Evolutionary conservation across 2,797 vertebrate species (phyloP).

Genomic region (Sphaeramia orbicularis): DNA sequence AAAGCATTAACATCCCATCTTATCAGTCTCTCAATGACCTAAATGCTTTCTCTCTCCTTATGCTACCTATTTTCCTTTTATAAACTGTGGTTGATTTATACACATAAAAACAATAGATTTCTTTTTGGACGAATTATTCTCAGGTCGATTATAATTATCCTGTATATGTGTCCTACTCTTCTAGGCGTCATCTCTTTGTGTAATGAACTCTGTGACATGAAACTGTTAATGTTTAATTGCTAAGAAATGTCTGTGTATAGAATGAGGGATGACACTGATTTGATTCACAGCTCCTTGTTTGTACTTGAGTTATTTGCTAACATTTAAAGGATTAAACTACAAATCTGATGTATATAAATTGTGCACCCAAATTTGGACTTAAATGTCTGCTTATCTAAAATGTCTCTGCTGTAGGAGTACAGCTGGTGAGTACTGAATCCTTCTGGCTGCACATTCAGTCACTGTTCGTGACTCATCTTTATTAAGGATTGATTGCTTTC

Average conservation of each 20-base stretch:
- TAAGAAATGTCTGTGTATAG: too few species aligned
- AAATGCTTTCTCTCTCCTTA: background rate
- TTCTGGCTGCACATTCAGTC: slow-evolving; percentile 23
- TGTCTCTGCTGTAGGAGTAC: slow-evolving; percentile 19
- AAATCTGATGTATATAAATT: slow-evolving; percentile 18
- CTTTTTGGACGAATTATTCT: slow-evolving; percentile 69
- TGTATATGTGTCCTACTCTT: too few species aligned
- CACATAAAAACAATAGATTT: slow-evolving; percentile 70
- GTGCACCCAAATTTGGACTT: slow-evolving; percentile 17
- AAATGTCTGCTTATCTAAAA: slow-evolving; percentile 26
- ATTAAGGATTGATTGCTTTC: slow-evolving; percentile 8
- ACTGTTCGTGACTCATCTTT: slow-evolving; percentile 36
- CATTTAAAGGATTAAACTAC: slow-evolving; percentile 1
- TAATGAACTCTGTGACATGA: too few species aligned
- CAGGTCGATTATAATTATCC: slow-evolving; percentile 56
- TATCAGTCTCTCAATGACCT: background rate
- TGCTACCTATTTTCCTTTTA: background rate
- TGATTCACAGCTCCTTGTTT: too few species aligned
- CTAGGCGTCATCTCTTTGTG: background rate
- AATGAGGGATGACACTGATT: too few species aligned
- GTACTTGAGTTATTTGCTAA: too few species aligned
- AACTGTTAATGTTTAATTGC: too few species aligned
- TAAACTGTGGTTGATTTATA: slow-evolving; percentile 70
- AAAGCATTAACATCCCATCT: background rate
- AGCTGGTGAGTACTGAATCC: slow-evolving; percentile 24